These are phyloP conservation scores for Laticauda laticaudata DNA, from an alignment of 2,113 vertebrate genomes.

Conservation along the genomic window DNA sequence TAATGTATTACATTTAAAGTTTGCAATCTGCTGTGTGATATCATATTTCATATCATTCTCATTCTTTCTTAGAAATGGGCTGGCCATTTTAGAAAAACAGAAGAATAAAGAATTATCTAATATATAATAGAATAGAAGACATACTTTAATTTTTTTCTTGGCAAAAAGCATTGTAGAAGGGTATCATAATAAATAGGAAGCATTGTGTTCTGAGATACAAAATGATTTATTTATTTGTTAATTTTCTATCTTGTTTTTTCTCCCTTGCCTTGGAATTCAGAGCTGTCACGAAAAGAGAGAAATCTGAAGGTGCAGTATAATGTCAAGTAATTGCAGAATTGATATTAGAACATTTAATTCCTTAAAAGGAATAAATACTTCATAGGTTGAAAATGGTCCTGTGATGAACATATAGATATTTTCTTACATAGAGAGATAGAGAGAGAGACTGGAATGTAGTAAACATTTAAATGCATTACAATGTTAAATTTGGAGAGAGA, in stretches of 20 bases:
- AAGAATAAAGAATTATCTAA: background rate
- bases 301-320: background rate
- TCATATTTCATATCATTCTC: background rate
- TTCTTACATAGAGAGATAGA: background rate
- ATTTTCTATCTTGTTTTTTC: background rate
- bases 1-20: background rate
- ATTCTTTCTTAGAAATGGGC: background rate
- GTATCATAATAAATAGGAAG: background rate
- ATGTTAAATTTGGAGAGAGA: constrained; percentile 7
- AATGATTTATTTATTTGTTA: background rate
- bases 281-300: background rate
- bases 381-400: background rate
- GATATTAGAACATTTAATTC: background rate
- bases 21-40: background rate
- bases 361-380: background rate
- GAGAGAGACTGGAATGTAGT: background rate
- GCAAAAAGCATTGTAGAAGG: background rate
- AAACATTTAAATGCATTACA: constrained; percentile 7
- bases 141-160: constrained; percentile 12
- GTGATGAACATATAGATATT: background rate
- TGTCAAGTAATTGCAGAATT: background rate
- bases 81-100: background rate
- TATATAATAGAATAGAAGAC: background rate
- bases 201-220: background rate
- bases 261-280: background rate